These are phyloP conservation scores for Ploceus nigricollis DNA, from an alignment of 2,113 vertebrate species.

Conservation along the genomic window DNA sequence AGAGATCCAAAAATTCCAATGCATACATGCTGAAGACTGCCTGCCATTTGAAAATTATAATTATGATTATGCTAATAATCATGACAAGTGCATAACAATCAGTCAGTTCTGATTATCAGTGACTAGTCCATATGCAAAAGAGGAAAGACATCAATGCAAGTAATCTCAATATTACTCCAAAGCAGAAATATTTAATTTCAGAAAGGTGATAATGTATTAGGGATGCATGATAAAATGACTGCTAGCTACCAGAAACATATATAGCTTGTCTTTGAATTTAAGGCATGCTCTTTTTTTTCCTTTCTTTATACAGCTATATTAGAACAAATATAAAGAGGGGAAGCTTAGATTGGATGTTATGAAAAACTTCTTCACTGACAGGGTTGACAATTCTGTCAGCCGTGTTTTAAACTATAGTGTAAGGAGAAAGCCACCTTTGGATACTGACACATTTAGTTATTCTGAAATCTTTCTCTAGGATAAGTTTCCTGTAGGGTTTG, in stretches of 20 bases:
- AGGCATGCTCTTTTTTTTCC: not conserved
- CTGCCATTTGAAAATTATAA: not conserved
- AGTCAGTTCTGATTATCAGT: not conserved
- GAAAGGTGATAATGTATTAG: not conserved
- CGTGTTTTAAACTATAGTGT: not conserved
- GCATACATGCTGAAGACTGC: not conserved
- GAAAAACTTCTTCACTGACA: not conserved
- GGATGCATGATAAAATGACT: not conserved
- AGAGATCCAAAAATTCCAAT: not conserved
- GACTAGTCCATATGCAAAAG: not conserved
- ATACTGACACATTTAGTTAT: not conserved
- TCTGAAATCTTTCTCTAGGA: not conserved
- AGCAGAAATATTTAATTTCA: not conserved
- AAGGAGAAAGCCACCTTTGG: not conserved
- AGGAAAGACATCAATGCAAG: not conserved
- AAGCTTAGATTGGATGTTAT: not conserved
- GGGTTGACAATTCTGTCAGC: not conserved
- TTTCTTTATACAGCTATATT: not conserved
- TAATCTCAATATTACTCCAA: not conserved
- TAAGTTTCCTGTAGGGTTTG: not conserved
- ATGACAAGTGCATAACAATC: not conserved
- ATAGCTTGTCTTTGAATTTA: not conserved
- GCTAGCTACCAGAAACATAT: not conserved
- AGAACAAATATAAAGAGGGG: not conserved
- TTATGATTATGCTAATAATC: not conserved